Percentiles rank a stretch among this genome's conserved stretches.
Conservation (phyloP, 2,797 vertebrate genomes). For the Microctenopoma stevenorrisi region DNA sequence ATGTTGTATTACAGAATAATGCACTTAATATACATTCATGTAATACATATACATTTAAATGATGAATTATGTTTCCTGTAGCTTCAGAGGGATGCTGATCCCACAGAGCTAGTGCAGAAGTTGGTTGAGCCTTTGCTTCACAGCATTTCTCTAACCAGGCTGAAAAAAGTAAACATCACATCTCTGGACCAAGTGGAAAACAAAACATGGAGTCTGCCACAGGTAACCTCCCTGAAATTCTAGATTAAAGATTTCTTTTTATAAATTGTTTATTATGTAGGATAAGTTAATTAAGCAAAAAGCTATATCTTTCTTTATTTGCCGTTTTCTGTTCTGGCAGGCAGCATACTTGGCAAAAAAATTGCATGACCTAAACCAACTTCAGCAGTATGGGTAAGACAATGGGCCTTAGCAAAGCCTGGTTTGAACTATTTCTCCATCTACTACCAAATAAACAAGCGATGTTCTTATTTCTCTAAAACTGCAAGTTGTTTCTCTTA, state of each 20-base stretch:
- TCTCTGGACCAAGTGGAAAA: slow-evolving; percentile 65
- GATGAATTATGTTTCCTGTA: slow-evolving; percentile 34
- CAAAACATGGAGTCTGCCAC: slow-evolving; percentile 65
- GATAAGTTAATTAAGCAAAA: not conserved
- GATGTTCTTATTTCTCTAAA: not conserved
- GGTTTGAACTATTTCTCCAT: not conserved
- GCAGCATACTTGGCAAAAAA: slow-evolving; percentile 49
- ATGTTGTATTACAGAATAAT: no score
- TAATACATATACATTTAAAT: not conserved
- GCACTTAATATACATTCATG: no score
- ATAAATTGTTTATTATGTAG: not conserved
- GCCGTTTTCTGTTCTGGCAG: slow-evolving; percentile 30
- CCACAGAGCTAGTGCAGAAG: slow-evolving; percentile 63
- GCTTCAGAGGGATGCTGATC: slow-evolving; percentile 49
- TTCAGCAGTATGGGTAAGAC: slow-evolving; percentile 50
- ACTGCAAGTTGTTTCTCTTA: not conserved
- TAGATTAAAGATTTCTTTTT: not conserved
- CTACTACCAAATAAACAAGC: not conserved
- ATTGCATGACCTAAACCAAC: not conserved
- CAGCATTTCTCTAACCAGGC: slow-evolving; percentile 59
- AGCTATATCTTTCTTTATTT: not conserved
- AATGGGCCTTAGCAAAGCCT: not conserved
- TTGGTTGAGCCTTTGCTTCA: slow-evolving; percentile 58
- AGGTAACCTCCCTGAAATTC: slow-evolving; percentile 65
- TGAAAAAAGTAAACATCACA: slow-evolving; percentile 64